Evolutionary conservation across 1,140 invertebrate genomes (phyloP).

Genomic region (Papilio helenus): DNA sequence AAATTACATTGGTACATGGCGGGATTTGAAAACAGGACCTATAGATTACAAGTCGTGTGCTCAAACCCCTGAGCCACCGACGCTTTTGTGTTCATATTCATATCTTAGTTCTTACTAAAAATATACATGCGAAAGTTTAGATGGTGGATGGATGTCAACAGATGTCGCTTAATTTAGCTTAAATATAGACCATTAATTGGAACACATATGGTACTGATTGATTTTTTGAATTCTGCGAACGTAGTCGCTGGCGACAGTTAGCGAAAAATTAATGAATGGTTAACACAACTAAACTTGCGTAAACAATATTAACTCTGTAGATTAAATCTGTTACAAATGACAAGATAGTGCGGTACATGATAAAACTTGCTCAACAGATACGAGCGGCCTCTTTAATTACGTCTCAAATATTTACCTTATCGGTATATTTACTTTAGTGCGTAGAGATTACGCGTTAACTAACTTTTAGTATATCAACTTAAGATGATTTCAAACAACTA

Average conservation of each 20-base stretch:
- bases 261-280: neutral
- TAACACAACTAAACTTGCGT: neutral
- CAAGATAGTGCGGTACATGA: constrained; percentile 26
- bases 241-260: neutral
- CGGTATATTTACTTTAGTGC: constrained; percentile 29
- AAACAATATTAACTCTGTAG: constrained; percentile 20
- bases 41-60: too few relatives aligned
- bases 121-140: too few relatives aligned
- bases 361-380: constrained; percentile 30
- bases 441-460: constrained; percentile 30
- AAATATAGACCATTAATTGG: too few relatives aligned
- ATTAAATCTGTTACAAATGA: constrained; percentile 26
- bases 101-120: too few relatives aligned
- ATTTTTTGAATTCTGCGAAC: too few relatives aligned
- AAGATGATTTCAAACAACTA: neutral
- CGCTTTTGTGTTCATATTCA: too few relatives aligned
- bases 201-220: too few relatives aligned
- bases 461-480: constrained; percentile 4
- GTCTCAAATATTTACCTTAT: constrained; percentile 37
- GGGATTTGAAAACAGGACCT: too few relatives aligned
- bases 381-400: constrained; percentile 38
- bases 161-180: too few relatives aligned
- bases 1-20: too few relatives aligned
- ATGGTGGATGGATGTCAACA: too few relatives aligned
- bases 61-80: too few relatives aligned